A percentile compares a stretch with the other conserved stretches of the same genome.
phyloP scores from a whole-genome alignment of 2,113 vertebrate genomes.

The Lophotis ruficrista region DNA sequence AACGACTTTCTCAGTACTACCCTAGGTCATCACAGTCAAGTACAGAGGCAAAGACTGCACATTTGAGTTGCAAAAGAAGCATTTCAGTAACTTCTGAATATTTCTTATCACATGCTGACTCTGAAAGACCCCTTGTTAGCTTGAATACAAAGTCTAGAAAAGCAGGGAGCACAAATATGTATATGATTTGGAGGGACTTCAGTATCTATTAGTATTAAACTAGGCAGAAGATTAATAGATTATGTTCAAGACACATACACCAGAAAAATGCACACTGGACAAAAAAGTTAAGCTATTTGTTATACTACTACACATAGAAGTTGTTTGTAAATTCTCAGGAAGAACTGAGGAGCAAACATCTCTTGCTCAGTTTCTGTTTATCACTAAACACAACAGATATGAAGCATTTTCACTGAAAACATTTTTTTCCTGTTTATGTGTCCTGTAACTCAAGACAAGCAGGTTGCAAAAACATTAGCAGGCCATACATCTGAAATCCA shows the following conservation, averaged over 20 bases:
- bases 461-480: background rate
- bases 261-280: background rate
- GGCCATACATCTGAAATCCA: background rate
- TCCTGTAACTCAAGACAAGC: background rate
- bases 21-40: background rate
- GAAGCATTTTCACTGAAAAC: constrained; percentile 7
- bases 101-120: background rate
- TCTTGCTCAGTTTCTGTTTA: background rate
- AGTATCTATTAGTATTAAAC: background rate
- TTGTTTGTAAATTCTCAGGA: background rate
- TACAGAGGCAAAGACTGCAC: background rate
- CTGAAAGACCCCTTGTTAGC: background rate
- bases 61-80: background rate
- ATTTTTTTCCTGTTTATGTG: background rate
- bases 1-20: background rate
- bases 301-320: background rate
- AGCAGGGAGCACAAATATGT: background rate
- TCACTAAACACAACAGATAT: background rate
- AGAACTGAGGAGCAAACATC: background rate
- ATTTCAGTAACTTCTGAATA: background rate
- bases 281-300: background rate
- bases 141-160: background rate
- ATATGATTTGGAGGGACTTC: background rate
- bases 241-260: background rate
- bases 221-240: background rate